Base-by-base conservation (phyloP, 2,113 vertebrate species). In the Neolamprologus kungweensis region DNA sequence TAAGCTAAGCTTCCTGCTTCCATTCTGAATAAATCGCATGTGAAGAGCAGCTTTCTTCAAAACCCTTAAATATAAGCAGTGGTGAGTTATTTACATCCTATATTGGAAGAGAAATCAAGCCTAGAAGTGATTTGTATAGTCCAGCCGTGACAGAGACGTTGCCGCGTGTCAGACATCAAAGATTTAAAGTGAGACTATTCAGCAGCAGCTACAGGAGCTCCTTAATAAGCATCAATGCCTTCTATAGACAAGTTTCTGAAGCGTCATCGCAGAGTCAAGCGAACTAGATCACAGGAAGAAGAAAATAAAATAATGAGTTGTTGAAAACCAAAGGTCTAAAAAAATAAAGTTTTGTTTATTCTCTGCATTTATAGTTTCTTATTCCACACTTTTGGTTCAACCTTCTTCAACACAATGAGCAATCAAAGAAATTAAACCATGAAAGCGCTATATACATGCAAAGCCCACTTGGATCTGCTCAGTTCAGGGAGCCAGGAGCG, bases 321-420 rank as follows among this genome's bases (percentile, higher is more conserved):
- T 85, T 92, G 88, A 93, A 93, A 90, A 92, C 87, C 90, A 95
- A 78, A 65, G 82, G 89, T 94, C 95, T 97, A 97, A 96, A 97
- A 97, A 97, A 96, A 97, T 97, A 97, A 97, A 96, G 92, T 95
- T 96, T 95, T 96, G 91, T 96, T 96, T 95, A 96, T 95, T 96
- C 89, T 96, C 94, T 95, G 95, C 94, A 95, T 94, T 95, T 94
- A 95, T 92, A 94, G 87, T 92, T 92, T 92, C 53, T 90, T 91
- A 88, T 51, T 58, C 71, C 60, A 84, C 86, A 91, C 93, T 95
- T 96, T 94, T 92, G 94, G 95, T 96, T 96, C 94, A 94, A 95
- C 93, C 91, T 89, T 93, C 89, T 93, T 95, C 87, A 93, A 95
- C 90, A 89, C 87, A 91, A 94, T 83, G 82, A 91, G 94, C 85